phyloP scores from a whole-genome alignment of 2,888 invertebrate species.

The Prosapia bicincta region DNA sequence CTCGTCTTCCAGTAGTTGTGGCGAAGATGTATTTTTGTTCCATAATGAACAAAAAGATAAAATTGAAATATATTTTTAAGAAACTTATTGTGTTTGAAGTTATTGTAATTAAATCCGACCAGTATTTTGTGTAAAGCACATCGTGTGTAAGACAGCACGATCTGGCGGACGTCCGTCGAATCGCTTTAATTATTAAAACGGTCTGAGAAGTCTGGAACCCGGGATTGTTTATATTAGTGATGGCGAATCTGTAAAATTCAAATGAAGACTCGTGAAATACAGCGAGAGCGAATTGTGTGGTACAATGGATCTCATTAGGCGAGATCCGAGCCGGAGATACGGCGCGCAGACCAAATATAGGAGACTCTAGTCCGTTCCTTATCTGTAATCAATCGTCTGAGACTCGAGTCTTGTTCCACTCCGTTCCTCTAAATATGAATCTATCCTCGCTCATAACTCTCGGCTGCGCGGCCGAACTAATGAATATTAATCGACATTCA shows the following conservation, averaged over 20 bases:
- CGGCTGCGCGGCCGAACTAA: neutral
- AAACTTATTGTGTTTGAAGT: too few species aligned
- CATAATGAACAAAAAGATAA: too few species aligned
- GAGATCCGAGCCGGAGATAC: neutral
- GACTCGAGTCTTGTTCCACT: neutral
- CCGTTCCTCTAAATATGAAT: neutral
- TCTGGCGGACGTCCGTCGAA: neutral
- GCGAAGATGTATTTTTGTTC: too few species aligned
- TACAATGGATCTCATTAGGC: neutral
- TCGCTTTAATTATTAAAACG: neutral
- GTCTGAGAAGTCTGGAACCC: neutral
- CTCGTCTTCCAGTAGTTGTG: too few species aligned
- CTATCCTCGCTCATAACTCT: neutral
- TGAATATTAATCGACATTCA: neutral
- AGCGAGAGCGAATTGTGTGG: neutral
- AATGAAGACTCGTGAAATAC: neutral
- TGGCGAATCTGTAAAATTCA: neutral
- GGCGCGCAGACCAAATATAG: neutral
- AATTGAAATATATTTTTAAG: too few species aligned
- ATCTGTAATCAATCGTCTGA: neutral
- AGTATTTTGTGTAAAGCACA: too few species aligned
- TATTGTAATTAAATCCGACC: too few species aligned
- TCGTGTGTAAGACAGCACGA: too few species aligned
- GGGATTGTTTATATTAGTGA: neutral
- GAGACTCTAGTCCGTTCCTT: neutral